These are phyloP conservation scores for Taxidea taxus DNA, from an alignment of 2,113 vertebrate species.

Conservation along the genomic window DNA sequence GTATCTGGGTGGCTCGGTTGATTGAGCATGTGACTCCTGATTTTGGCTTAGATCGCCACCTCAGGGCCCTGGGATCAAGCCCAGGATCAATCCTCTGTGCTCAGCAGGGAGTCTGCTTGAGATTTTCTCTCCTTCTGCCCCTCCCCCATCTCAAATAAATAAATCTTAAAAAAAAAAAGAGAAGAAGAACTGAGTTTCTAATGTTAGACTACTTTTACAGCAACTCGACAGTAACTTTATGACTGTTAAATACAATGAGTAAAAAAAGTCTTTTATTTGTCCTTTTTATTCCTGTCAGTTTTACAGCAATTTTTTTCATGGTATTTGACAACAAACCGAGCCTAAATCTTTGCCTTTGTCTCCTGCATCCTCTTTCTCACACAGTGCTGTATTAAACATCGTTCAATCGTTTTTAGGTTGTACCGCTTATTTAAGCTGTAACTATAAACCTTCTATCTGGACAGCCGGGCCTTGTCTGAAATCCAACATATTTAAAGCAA, in stretches of 20 bases:
- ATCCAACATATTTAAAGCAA: not conserved
- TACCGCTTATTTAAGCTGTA: not conserved
- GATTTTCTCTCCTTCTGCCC: not conserved
- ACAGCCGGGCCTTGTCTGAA: not conserved
- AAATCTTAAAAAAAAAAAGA: not conserved
- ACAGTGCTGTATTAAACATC: not conserved
- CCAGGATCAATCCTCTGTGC: too few relatives aligned
- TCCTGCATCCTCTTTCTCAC: not conserved
- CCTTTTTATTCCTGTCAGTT: not conserved
- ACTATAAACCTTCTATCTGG: not conserved
- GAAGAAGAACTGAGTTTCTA: not conserved
- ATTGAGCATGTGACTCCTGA: not conserved
- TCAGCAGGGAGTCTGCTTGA: not conserved
- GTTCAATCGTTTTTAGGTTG: not conserved
- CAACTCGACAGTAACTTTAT: not conserved
- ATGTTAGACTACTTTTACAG: not conserved
- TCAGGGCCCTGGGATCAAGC: not conserved
- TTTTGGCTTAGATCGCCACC: not conserved
- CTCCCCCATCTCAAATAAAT: not conserved
- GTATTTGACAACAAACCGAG: not conserved
- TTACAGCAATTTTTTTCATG: not conserved
- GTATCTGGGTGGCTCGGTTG: not conserved
- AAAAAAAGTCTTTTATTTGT: not conserved
- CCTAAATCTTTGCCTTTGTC: not conserved
- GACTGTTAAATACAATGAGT: not conserved